Evolutionary conservation across 2,797 vertebrate species (phyloP).

Genomic region (Sebastes kiyomatsui): DNA sequence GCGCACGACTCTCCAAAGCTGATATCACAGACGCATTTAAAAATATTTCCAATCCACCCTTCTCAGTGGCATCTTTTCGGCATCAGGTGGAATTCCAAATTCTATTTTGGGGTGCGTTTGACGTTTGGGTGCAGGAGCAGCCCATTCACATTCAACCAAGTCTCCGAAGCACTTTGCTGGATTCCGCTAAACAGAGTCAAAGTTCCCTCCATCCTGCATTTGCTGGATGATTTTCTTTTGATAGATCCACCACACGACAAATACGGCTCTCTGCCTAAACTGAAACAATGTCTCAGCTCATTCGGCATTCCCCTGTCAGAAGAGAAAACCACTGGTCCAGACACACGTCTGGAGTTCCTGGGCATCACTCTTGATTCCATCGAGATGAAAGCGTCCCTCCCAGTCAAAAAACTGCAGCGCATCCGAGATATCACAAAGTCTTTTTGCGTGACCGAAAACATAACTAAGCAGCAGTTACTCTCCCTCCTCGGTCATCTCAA

Average conservation of each 20-base stretch:
- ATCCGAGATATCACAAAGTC: background rate
- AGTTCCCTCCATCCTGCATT: background rate
- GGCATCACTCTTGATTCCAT: background rate
- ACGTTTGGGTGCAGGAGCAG: background rate
- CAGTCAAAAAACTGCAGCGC: fast-evolving
- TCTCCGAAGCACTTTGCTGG: background rate
- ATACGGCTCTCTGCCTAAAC: background rate
- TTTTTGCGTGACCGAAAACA: background rate
- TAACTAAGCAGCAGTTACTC: background rate
- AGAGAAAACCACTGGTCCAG: background rate
- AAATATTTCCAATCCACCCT: background rate
- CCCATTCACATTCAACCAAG: too few species aligned
- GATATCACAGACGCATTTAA: background rate
- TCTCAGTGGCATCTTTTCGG: background rate
- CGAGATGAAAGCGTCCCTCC: background rate
- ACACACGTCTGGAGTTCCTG: background rate
- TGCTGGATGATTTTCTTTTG: background rate
- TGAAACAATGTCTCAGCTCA: background rate
- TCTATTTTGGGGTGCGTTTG: background rate
- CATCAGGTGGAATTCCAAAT: background rate
- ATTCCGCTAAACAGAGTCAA: background rate
- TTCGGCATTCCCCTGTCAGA: background rate
- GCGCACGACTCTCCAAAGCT: background rate
- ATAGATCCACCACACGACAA: background rate
- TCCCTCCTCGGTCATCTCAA: background rate